These are phyloP conservation scores for Rotaria macrura DNA, from an alignment of 2,888 invertebrate species.

Conservation along the genomic window DNA sequence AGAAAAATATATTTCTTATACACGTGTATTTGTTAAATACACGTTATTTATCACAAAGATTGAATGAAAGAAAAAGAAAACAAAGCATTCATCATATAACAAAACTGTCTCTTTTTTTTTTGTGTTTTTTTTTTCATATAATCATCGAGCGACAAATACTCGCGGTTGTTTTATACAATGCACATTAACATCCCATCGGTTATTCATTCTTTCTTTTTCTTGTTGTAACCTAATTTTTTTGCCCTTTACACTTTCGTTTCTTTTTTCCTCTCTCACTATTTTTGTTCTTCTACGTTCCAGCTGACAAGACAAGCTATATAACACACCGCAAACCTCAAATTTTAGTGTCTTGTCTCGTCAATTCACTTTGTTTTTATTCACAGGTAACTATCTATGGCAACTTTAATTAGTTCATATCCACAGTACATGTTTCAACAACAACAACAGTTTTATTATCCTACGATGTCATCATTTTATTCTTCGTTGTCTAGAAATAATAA, in stretches of 20 bases:
- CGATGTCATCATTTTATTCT: background rate
- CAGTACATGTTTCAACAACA: background rate
- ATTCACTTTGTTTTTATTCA: background rate
- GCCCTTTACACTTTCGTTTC: background rate
- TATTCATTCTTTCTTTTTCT: background rate
- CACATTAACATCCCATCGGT: background rate
- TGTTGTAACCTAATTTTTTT: background rate
- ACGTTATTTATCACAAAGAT: background rate
- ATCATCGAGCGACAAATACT: background rate
- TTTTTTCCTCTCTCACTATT: background rate
- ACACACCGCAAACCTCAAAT: background rate
- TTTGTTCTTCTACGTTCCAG: background rate
- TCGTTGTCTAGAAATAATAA: background rate
- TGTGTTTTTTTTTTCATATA: background rate
- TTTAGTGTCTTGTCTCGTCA: background rate
- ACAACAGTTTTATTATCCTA: background rate
- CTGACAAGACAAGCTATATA: background rate
- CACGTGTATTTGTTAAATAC: no score
- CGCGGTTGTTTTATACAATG: background rate
- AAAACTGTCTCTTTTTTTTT: background rate
- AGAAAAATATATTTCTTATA: background rate
- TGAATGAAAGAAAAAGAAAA: background rate
- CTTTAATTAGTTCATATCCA: background rate
- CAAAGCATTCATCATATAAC: background rate
- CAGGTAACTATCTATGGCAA: background rate